Percentiles rank a stretch among this genome's conserved stretches.
Conservation (phyloP, 2,797 vertebrate genomes). For the Numenius phaeopus region DNA sequence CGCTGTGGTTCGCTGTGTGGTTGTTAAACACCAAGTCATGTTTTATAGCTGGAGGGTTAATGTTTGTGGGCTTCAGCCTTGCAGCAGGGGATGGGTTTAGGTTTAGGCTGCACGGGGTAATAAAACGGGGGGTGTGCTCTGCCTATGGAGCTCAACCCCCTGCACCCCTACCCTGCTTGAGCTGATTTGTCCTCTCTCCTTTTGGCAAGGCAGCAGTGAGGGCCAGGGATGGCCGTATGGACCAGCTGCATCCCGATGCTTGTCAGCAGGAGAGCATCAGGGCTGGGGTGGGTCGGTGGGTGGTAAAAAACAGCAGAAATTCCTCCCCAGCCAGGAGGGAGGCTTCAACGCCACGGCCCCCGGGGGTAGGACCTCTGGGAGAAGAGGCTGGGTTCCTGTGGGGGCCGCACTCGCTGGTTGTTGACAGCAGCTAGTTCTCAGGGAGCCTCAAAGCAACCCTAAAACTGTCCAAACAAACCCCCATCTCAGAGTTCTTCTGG, state of each 20-base stretch:
- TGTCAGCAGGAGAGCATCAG: not conserved
- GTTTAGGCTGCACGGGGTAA: not conserved
- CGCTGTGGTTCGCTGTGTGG: not conserved
- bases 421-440: slow-evolving; percentile 22
- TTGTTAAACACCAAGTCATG: slow-evolving; percentile 5
- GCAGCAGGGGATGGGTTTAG: not conserved
- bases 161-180: fast-evolving
- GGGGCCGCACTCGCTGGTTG: fast-evolving
- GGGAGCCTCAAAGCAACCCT: not conserved
- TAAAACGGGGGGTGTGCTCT: not conserved
- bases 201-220: not conserved
- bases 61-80: slow-evolving; percentile 6
- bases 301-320: not conserved
- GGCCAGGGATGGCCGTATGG: fast-evolving
- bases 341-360: not conserved
- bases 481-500: not conserved
- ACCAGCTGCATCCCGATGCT: not conserved
- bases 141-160: not conserved
- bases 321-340: not conserved
- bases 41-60: slow-evolving; percentile 26
- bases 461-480: slow-evolving; percentile 36
- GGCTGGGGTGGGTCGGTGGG: fast-evolving
- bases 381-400: not conserved
- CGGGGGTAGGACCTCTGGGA: not conserved
- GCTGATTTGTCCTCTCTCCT: not conserved